These are phyloP conservation scores for Sesia bembeciformis DNA, from an alignment of 2,888 invertebrate species.

Conservation along the genomic window DNA sequence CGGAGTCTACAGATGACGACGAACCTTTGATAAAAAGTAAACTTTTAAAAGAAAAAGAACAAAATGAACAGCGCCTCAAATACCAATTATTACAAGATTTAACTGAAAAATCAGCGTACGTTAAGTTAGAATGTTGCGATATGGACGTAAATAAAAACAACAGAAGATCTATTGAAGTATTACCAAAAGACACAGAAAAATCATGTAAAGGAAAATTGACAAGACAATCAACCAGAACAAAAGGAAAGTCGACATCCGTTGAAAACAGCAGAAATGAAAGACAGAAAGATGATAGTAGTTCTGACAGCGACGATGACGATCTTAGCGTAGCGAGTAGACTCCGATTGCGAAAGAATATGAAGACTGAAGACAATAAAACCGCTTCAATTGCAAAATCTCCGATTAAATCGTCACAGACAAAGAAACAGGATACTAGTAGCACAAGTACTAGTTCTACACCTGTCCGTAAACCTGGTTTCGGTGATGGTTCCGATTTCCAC, in stretches of 20 bases:
- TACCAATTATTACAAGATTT: conserved; percentile 58
- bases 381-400: conserved; percentile 33
- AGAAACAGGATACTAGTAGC: conserved; percentile 46
- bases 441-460: conserved; percentile 47
- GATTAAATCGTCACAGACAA: conserved; percentile 40
- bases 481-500: conserved; percentile 81
- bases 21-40: conserved; percentile 61
- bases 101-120: conserved; percentile 63
- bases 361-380: conserved; percentile 52
- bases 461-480: conserved; percentile 76
- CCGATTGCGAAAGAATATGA: conserved; percentile 61
- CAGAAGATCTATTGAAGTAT: conserved; percentile 47
- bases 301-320: conserved; percentile 58
- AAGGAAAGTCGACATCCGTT: conserved; percentile 37
- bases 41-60: conserved; percentile 52
- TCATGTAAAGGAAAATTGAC: conserved; percentile 34
- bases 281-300: conserved; percentile 38
- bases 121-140: conserved; percentile 65
- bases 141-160: conserved; percentile 55
- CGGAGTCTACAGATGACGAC: conserved; percentile 59
- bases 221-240: conserved; percentile 35
- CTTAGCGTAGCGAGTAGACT: conserved; percentile 56
- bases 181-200: conserved; percentile 42
- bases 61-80: conserved; percentile 46
- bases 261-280: conserved; percentile 50